These are phyloP conservation scores for Myoxocephalus aenaeus DNA, from an alignment of 2,797 vertebrate species.

Conservation along the genomic window DNA sequence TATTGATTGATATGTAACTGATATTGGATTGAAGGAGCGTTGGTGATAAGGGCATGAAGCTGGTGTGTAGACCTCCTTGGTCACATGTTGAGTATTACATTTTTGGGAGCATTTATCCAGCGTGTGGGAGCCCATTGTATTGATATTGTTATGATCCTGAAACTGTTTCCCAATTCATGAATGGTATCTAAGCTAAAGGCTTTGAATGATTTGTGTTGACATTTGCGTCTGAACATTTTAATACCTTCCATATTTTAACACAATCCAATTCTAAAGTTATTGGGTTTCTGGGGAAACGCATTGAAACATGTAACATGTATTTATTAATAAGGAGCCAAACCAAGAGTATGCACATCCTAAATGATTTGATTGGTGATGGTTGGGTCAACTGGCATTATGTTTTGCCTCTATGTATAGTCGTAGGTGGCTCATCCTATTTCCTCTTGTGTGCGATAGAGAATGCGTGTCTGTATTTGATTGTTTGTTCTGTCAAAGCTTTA, in stretches of 20 bases:
- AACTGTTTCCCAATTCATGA: neutral
- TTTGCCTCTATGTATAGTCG: conserved; percentile 26
- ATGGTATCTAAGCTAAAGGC: neutral
- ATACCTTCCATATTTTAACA: neutral
- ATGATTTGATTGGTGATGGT: conserved; percentile 32
- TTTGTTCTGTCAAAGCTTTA: neutral
- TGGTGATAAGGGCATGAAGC: neutral
- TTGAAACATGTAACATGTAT: neutral
- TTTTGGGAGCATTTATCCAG: neutral
- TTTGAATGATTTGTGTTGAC: neutral
- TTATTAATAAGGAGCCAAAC: conserved; percentile 3
- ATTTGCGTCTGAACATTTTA: neutral
- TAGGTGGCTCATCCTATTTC: conserved; percentile 16
- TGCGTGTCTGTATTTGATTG: neutral
- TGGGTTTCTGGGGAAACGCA: neutral
- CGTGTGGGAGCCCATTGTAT: neutral
- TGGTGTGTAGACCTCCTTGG: neutral
- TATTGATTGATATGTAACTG: no score
- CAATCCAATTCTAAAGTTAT: neutral
- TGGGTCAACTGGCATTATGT: conserved; percentile 26
- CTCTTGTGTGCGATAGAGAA: neutral
- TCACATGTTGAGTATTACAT: neutral
- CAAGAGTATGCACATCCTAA: neutral
- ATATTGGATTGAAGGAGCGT: neutral
- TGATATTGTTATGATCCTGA: neutral